Evolutionary conservation across 2,113 vertebrate species (phyloP).

Genomic region (Perccottus glenii): DNA sequence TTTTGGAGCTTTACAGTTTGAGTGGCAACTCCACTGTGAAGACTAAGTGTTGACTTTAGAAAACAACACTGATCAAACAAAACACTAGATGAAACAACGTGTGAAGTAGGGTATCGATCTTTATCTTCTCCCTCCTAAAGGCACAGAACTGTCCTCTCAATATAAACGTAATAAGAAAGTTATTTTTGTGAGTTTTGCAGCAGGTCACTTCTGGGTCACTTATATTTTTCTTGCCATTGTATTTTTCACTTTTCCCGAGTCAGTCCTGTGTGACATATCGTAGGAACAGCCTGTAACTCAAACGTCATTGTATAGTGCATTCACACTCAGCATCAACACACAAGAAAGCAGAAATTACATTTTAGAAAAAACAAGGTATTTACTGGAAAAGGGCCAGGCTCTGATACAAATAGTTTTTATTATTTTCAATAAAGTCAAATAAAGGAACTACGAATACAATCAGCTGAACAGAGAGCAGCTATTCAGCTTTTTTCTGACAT

Average conservation of each 20-base stretch:
- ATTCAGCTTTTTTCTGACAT: conserved; percentile 11
- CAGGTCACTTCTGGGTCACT: conserved; percentile 13
- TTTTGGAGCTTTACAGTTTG: neutral
- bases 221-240: conserved; percentile 32
- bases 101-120: conserved; percentile 21
- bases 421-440: neutral
- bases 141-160: neutral
- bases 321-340: conserved; percentile 17
- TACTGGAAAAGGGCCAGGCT: conserved; percentile 36
- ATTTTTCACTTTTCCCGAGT: conserved; percentile 23
- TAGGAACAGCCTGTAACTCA: conserved; percentile 43
- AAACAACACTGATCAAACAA: conserved; percentile 10
- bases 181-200: conserved; percentile 19
- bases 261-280: conserved; percentile 3
- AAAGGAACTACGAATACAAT: conserved; percentile 11
- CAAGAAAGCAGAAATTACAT: conserved; percentile 26
- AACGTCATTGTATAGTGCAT: conserved; percentile 25
- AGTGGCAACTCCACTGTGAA: neutral
- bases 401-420: conserved; percentile 41
- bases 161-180: conserved; percentile 13
- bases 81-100: neutral
- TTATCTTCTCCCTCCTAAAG: conserved; percentile 8
- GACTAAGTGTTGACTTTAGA: conserved; percentile 3
- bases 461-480: conserved; percentile 9
- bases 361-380: conserved; percentile 42